phyloP scores from a whole-genome alignment of 2,797 vertebrate species.

The Merluccius polli region DNA sequence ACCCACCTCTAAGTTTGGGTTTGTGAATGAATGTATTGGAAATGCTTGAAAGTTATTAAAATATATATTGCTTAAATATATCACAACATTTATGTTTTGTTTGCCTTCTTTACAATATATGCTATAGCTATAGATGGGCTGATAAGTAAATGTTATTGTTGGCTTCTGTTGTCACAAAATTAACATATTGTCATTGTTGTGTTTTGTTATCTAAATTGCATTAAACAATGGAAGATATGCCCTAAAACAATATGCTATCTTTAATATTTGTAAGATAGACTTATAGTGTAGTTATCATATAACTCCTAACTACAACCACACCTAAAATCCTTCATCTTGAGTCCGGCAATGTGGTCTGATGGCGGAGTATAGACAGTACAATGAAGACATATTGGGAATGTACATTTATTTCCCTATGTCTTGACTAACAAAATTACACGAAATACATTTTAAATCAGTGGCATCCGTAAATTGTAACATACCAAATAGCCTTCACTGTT shows the following conservation, averaged over 20 bases:
- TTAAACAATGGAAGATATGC: too few species aligned
- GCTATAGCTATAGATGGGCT: not conserved
- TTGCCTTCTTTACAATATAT: not conserved
- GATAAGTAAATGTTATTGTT: too few species aligned
- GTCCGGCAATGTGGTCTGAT: not conserved
- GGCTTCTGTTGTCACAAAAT: not conserved
- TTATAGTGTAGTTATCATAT: not conserved
- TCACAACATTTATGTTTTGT: not conserved
- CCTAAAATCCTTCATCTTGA: too few species aligned
- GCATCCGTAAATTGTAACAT: not conserved
- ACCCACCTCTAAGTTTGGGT: slow-evolving; percentile 20
- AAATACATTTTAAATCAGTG: not conserved
- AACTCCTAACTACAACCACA: not conserved
- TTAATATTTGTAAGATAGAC: not conserved
- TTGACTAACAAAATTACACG: too few species aligned
- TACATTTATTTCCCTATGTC: not conserved
- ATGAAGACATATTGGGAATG: not conserved
- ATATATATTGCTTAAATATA: slow-evolving; percentile 3
- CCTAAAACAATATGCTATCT: not conserved
- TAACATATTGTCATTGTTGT: not conserved
- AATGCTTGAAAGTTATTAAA: slow-evolving; percentile 57
- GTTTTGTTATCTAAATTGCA: not conserved
- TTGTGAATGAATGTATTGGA: slow-evolving; percentile 39
- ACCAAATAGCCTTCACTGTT: not conserved
- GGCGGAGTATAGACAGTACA: not conserved